A percentile compares a stretch with the other conserved stretches of the same genome.
Evolutionary conservation across 2,888 invertebrate species (phyloP).

Genomic region (Nipponacmea schrenckii): DNA sequence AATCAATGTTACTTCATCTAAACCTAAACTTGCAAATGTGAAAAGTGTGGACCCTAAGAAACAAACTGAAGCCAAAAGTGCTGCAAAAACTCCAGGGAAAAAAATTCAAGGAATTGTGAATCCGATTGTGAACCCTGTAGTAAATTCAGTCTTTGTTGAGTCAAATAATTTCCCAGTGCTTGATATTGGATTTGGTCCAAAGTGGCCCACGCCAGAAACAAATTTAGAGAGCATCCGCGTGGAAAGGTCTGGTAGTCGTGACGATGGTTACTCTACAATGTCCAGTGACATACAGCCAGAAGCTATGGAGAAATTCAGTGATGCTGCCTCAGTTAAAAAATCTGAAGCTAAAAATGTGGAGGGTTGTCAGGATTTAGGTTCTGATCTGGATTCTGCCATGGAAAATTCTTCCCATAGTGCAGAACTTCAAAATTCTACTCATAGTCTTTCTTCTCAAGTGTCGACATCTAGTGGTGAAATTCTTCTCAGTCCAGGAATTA

Average conservation of each 20-base stretch:
- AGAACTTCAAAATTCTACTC: constrained; percentile 40
- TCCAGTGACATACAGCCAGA: constrained; percentile 60
- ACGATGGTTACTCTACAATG: constrained; percentile 63
- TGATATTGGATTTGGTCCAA: constrained; percentile 6
- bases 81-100: background rate
- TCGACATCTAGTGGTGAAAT: constrained; percentile 43
- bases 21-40: background rate
- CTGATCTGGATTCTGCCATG: constrained; percentile 40
- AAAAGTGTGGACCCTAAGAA: background rate
- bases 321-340: constrained; percentile 32
- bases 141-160: background rate
- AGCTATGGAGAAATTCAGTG: constrained; percentile 51
- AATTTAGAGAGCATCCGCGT: constrained; percentile 51
- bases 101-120: constrained; percentile 5
- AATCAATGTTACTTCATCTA: background rate
- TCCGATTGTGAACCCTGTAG: background rate
- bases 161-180: background rate
- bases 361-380: constrained; percentile 24
- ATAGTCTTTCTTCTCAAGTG: constrained; percentile 46
- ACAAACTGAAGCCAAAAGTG: background rate
- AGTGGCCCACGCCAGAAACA: constrained; percentile 41
- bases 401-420: constrained; percentile 43
- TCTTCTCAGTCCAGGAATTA: constrained; percentile 36
- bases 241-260: constrained; percentile 58
- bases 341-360: constrained; percentile 16